Base-by-base conservation (phyloP, 2,888 invertebrate species). In the Eupeodes latifasciatus region DNA sequence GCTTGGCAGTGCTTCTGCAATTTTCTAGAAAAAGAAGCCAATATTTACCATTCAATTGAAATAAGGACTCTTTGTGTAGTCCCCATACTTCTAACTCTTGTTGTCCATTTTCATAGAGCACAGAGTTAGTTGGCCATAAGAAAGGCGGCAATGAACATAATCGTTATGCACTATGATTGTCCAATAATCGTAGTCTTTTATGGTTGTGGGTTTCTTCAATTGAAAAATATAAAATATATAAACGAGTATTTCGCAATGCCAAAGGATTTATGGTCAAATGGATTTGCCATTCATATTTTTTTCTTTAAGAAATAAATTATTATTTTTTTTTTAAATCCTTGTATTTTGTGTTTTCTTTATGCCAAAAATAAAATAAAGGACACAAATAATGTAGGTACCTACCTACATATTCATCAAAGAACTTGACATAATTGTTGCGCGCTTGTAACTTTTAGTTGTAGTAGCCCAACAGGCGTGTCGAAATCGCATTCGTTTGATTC, bases 1-100 rank as follows among this genome's bases (percentile, higher is more conserved):
- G 49, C 72, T 81, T 88, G 81, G 85, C 77, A 84, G 62, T 74
- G 51, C 62, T 81, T 77, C 5, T 77, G 80, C 77, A 69, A 53
- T 71, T 59, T 49, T 27, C 55, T 4, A 69, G 77, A 64, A 69
- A 67, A 77, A 62, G 66, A 72, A 81, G 80, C 76, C 80, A 88
- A 88, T 88, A 88, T 85, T 88, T 74, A 55, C 85, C 74, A 81
- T 88, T 88, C 88, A 78, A 88, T 88, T 88, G 88, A 81, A 83
- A 64, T 77, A 44, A 40, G 40, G 49, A 47, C 57, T 47, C 64
- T 78, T 47, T n/a, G n/a, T 27, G 27, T 27, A 27, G 27, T 51
- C 7, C n/a, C 14, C 2, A 14, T 34, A 34, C 7, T 40, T 7
- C 27, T 27, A 27, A 27, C 27, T 2, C 27, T 27, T 27, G 27